These are phyloP conservation scores for Rhynchonema sp. DNA, from an alignment of 2,888 invertebrate genomes.

Conservation along the genomic window DNA sequence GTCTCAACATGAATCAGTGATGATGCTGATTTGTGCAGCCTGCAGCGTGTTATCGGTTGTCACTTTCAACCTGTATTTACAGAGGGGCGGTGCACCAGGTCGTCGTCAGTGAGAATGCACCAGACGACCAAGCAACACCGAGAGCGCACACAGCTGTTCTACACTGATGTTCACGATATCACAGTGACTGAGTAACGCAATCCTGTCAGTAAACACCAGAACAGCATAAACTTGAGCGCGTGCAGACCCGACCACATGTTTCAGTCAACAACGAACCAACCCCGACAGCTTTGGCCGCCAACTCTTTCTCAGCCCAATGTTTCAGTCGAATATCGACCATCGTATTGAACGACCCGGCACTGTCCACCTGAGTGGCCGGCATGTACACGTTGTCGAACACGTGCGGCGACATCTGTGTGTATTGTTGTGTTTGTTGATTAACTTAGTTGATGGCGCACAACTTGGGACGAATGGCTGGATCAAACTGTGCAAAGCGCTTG, in stretches of 20 bases:
- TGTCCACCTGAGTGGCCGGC: constrained; percentile 51
- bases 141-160: too few species aligned
- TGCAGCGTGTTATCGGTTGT: too few species aligned
- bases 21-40: not conserved
- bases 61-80: not conserved
- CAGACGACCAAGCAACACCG: not conserved
- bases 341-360: constrained; percentile 37
- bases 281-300: constrained; percentile 65
- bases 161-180: too few species aligned
- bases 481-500: too few species aligned
- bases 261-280: constrained; percentile 5
- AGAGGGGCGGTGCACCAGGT: not conserved
- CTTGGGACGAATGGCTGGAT: too few species aligned
- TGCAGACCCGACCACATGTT: too few species aligned
- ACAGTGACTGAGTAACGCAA: too few species aligned
- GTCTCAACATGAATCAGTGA: not conserved
- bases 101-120: not conserved
- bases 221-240: too few species aligned
- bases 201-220: too few species aligned
- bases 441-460: not conserved
- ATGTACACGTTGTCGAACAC: constrained; percentile 53
- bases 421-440: not conserved
- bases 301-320: constrained; percentile 78
- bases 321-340: constrained; percentile 70
- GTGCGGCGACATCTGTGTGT: constrained; percentile 12